A percentile compares a stretch with the other conserved stretches of the same genome.
These are phyloP conservation scores for Helogale parvula DNA, from an alignment of 2,113 vertebrate genomes.

Conservation along the genomic window DNA sequence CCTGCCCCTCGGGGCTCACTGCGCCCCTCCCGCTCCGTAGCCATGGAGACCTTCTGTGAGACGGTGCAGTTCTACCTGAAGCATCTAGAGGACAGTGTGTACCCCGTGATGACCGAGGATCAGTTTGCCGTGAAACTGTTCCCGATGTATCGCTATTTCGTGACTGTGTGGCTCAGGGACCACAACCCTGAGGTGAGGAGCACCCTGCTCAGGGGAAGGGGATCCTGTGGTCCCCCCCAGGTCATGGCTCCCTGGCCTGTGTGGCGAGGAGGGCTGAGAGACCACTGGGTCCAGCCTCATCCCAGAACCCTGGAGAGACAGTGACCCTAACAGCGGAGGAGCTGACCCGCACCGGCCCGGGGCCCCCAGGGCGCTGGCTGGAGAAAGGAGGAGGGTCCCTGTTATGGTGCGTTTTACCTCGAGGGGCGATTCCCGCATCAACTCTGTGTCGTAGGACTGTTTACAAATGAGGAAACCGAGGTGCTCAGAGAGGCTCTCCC, in stretches of 20 bases:
- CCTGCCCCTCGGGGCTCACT: background rate
- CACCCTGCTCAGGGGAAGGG: background rate
- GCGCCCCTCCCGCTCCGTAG: background rate
- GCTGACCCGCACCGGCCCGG: rapidly evolving
- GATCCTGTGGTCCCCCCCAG: rapidly evolving
- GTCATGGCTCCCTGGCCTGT: background rate
- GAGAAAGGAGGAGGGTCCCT: background rate
- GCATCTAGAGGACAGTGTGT: conserved; percentile 73
- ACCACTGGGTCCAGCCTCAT: rapidly evolving
- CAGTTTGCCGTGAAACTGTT: conserved; percentile 72
- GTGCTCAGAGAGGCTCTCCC: background rate
- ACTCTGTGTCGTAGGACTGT: background rate
- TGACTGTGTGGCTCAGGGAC: conserved; percentile 65
- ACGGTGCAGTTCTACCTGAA: conserved; percentile 65
- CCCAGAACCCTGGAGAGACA: background rate
- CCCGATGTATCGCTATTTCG: conserved; percentile 65
- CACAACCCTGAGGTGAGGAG: conserved; percentile 20
- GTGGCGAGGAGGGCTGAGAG: background rate
- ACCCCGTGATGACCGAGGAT: conserved; percentile 68
- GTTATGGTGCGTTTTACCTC: rapidly evolving
- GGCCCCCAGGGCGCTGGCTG: background rate
- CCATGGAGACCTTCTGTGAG: conserved; percentile 78
- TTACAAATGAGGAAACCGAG: background rate
- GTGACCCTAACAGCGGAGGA: rapidly evolving
- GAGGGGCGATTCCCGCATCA: rapidly evolving